Evolutionary conservation across 2,888 invertebrate genomes (phyloP), one percentile per base, ranked within the genome.

Genomic region (Protula sp.): DNA sequence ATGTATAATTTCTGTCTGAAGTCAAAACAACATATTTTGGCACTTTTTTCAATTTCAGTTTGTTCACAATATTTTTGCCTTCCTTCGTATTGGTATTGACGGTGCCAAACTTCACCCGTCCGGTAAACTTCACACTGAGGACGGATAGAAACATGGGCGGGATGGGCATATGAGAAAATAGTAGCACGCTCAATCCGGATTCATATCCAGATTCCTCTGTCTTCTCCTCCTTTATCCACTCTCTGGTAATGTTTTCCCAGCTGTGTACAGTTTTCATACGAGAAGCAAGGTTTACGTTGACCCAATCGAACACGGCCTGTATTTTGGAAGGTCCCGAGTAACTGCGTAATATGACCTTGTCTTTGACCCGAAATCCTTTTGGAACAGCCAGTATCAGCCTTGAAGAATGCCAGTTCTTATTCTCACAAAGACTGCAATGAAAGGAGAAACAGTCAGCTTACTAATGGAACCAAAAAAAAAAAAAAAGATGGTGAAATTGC

Each of bases 141-240:
- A 83, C 82, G n/a, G 84, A 83, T 57, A 83, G 75, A 68, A 84
- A 83, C 60, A 84, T 73, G 0, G 84, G 84, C 3, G 83, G 80
- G 55, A 79, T 77, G 3, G 76, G 63, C 27, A 82, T 70, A 38
- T 79, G 75, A 5, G 84, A 81, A 50, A 83, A 74, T n/a, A 84
- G 72, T 14, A 84, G 68, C 3, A 83, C 77, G 57, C 80, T 75
- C 2, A 82, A 71, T 63, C 76, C 61, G n/a, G 68, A 38, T 19
- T 38, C 38, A 9, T 38, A 9, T 38, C 38, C 38, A 38, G 9
- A 9, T 38, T 38, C 38, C 19, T 9, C 19, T 14, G 19, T 14
- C 9, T 19, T 38, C 19, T 9, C 19, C 9, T 14, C 9, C 9
- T 19, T 38, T 14, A 38, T 14, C 38, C 38, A 38, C 9, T 38